Conservation (phyloP, 2,113 vertebrate species). For the Zosterops japonicus region DNA sequence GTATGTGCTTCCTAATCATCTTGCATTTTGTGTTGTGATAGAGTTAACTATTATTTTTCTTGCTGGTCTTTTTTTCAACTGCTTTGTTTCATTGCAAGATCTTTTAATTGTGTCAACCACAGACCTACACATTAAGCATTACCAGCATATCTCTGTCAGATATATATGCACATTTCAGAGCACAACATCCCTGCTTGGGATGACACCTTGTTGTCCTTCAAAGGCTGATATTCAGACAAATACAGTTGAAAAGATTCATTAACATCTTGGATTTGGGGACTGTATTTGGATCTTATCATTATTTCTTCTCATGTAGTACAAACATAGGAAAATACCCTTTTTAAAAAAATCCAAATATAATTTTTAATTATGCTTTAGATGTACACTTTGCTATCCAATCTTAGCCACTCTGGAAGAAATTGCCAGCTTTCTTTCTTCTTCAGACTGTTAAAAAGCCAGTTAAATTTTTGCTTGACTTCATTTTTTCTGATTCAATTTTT, state of each 20-base stretch:
- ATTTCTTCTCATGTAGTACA: not conserved
- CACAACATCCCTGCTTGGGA: not conserved
- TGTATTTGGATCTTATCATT: not conserved
- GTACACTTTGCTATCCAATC: not conserved
- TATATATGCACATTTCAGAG: not conserved
- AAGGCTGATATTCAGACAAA: not conserved
- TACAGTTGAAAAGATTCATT: not conserved
- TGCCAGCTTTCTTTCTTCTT: not conserved
- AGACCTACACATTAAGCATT: not conserved
- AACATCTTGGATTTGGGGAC: not conserved
- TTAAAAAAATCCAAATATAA: not conserved
- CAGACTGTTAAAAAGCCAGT: not conserved
- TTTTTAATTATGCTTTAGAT: not conserved
- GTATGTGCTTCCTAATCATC: not conserved
- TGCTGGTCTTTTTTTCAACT: not conserved
- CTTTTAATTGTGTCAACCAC: not conserved
- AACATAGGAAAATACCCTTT: not conserved
- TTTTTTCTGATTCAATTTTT: not conserved
- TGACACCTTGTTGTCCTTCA: not conserved
- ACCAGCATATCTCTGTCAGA: not conserved
- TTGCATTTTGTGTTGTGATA: not conserved
- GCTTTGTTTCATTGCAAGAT: not conserved
- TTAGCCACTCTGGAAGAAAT: not conserved
- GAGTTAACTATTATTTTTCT: not conserved
- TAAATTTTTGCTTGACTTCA: not conserved